Base-by-base conservation (phyloP, 2,797 vertebrate species). In the Phaenicophaeus curvirostris region DNA sequence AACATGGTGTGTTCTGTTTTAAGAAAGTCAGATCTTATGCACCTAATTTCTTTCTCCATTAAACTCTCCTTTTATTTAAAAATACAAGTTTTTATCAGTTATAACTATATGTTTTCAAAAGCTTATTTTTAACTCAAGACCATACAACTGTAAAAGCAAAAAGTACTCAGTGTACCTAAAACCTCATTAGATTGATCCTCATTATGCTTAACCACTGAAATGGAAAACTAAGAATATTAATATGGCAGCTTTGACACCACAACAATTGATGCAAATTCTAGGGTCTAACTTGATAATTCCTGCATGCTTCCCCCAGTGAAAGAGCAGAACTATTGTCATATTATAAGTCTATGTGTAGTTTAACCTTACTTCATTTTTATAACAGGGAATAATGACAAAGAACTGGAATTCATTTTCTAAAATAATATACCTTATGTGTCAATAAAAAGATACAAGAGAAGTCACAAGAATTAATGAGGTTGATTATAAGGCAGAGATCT, bases 211-310 rank as follows among this genome's bases (percentile, higher is more conserved):
- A 66, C 88, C 94, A 93, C 77, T 96, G 96, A 96, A 96, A 96
- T 97, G 97, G 96, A 97, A 97, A 92, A 89, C 77, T 93, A 89
- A 95, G 96, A 96, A 97, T 97, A 95, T 97, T 97, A 97, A 97
- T 94, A 96, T 96, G 96, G 97, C 96, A 97, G 94, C 75, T 97
- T 97, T 97, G 97, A 97, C 97, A 96, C 83, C 83, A 77, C 62
- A 95, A 97, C 97, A 97, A 97, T 97, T 97, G 97, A 97, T 97
- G 93, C 90, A 97, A 96, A 97, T 97, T 95, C 95, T 96, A 96
- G 96, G 94, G 95, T 97, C 95, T 96, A 97, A 97, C 94, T 93
- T 96, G 96, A 93, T 97, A 96, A 97, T 96, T 97, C 93, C 81
- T 94, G 93, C 75, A 96, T 85, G 89, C 90, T 91, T 96, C 77